Conservation (phyloP, 92 coral and sea anemone species). For the Bergia puertoricense region DNA sequence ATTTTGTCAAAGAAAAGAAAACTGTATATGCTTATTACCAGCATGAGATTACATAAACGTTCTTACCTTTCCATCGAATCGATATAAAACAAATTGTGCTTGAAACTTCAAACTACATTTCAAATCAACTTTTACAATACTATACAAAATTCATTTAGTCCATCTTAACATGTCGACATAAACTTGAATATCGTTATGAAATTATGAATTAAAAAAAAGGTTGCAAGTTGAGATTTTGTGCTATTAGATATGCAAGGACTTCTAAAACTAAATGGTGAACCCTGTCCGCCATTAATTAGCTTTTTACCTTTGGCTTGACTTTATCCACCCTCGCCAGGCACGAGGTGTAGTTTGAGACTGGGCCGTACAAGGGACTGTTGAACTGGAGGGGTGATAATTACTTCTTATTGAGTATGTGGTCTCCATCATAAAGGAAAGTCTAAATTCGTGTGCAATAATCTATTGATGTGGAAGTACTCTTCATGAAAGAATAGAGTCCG, state of each 20-base stretch:
- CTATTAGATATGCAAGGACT: background rate
- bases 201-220: no score
- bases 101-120: no score
- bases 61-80: no score
- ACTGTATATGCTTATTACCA: no score
- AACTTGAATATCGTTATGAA: no score
- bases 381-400: slow-evolving; percentile 48
- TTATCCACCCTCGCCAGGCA: slow-evolving; percentile 76
- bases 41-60: no score
- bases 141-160: no score
- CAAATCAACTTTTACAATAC: no score
- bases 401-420: background rate
- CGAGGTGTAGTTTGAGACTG: slow-evolving; percentile 62
- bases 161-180: no score
- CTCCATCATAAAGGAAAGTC: background rate
- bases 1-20: no score
- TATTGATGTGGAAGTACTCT: background rate
- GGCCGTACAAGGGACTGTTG: slow-evolving; percentile 80
- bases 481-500: background rate
- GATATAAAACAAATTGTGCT: no score
- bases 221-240: background rate
- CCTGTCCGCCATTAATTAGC: background rate
- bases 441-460: background rate
- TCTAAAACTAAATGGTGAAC: background rate
- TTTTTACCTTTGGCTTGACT: slow-evolving; percentile 64